Percentiles rank a stretch among this genome's conserved stretches.
phyloP scores from a whole-genome alignment of 2,797 vertebrate genomes.

The Remorina albescens region DNA sequence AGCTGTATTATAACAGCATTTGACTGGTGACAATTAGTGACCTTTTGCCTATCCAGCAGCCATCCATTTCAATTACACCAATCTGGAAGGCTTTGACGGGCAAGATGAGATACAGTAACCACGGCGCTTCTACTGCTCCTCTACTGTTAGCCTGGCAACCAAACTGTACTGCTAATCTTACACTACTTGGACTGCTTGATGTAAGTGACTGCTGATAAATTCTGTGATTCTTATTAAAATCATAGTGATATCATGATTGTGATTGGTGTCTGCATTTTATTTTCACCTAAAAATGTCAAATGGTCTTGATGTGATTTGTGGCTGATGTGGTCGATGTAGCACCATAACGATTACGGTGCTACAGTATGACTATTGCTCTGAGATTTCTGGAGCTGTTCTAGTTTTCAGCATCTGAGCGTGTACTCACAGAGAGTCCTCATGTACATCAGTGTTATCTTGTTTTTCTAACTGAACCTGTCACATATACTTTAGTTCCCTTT shows the following conservation, averaged over 20 bases:
- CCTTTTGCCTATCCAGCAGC: slow-evolving; percentile 81
- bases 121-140: slow-evolving; percentile 35
- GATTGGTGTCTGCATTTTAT: too few relatives aligned
- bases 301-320: too few relatives aligned
- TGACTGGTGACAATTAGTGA: slow-evolving; percentile 85
- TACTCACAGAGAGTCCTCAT: too few relatives aligned
- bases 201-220: too few relatives aligned
- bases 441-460: neutral
- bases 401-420: neutral
- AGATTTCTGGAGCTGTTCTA: neutral
- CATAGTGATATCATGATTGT: neutral
- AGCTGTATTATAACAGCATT: slow-evolving; percentile 80
- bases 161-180: neutral
- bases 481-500: neutral
- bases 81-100: slow-evolving; percentile 34
- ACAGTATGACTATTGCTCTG: too few relatives aligned
- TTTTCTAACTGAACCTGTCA: neutral
- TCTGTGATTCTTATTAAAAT: too few relatives aligned
- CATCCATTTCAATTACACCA: slow-evolving; percentile 81
- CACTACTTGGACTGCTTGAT: neutral
- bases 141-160: neutral
- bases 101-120: slow-evolving; percentile 35
- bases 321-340: too few relatives aligned
- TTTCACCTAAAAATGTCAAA: too few relatives aligned
- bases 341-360: too few relatives aligned